Base-by-base conservation (phyloP, 2,888 invertebrate species). In the Agrochola circellaris region DNA sequence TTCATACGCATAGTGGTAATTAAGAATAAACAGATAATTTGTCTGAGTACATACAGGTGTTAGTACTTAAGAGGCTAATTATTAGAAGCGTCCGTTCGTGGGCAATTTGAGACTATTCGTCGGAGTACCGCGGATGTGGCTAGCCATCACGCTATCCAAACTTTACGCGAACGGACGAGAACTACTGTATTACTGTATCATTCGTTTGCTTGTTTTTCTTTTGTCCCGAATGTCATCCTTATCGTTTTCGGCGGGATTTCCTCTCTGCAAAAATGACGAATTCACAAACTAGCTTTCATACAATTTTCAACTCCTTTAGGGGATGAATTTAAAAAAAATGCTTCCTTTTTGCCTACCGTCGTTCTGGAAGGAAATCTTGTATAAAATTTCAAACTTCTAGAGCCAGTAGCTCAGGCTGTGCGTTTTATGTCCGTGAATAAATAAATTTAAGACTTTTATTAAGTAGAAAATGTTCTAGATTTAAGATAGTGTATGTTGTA, bases 71-170 rank as follows among this genome's bases (percentile, higher is more conserved):
- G 56, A 78, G 65, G 79, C 58, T 78, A 81, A 83, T 87, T 77
- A 77, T 83, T 65, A 30, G 73, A 78, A 75, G 66, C 73, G 79
- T 83, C 73, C 75, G 72, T 73, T 83, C 66, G 84, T 88, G 84
- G 80, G 80, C 79, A 88, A 87, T 84, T 87, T 84, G 73, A 82
- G 81, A 84, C 56, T 66, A 85, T 82, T 84, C 68, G 74, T 34
- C 26, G n/a, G 42, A 70, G 77, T 78, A 77, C 79, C 70, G 54
- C 80, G 85, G 87, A 88, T 86, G 81, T 85, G 80, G 78, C 73
- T 48, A 48, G 66, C 11, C 64, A 84, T 84, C 79, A 87, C 75
- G 82, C 64, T 76, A 83, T 42, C 60, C 77, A 79, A 76, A 79
- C 67, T 77, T 83, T 75, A 64, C 2, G 26, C 34, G 26, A 71